Conservation (phyloP, 2,797 vertebrate species). For the Lepus townsendii region DNA sequence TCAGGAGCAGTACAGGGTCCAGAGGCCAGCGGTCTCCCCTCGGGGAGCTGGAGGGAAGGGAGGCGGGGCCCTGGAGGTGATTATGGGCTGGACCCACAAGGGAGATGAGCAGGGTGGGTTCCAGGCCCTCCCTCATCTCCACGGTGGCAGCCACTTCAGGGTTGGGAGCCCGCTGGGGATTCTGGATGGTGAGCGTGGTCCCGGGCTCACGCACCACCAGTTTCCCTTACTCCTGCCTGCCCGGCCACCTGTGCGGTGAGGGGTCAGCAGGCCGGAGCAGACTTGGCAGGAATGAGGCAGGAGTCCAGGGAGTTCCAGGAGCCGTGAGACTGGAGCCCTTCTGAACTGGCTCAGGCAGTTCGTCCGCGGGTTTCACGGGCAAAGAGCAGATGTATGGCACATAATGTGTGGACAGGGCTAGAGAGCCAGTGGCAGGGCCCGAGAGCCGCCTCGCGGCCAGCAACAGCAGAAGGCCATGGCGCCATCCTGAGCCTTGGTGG, state of each 20-base stretch:
- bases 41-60: background rate
- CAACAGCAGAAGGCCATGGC: background rate
- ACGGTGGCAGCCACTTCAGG: background rate
- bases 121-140: background rate
- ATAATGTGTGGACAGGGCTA: background rate
- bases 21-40: background rate
- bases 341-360: background rate
- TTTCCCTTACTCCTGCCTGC: background rate
- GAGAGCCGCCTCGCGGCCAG: background rate
- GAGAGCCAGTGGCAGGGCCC: background rate
- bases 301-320: background rate
- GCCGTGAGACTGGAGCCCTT: background rate
- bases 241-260: background rate
- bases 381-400: background rate
- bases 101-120: background rate
- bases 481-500: background rate
- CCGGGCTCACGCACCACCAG: fast-evolving
- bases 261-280: background rate
- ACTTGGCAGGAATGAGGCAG: no score
- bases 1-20: background rate
- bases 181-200: background rate
- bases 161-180: background rate
- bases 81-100: background rate
- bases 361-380: background rate
- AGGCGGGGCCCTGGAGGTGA: background rate